Conservation (phyloP, 2,797 vertebrate genomes). For the Tragopan temminckii region DNA sequence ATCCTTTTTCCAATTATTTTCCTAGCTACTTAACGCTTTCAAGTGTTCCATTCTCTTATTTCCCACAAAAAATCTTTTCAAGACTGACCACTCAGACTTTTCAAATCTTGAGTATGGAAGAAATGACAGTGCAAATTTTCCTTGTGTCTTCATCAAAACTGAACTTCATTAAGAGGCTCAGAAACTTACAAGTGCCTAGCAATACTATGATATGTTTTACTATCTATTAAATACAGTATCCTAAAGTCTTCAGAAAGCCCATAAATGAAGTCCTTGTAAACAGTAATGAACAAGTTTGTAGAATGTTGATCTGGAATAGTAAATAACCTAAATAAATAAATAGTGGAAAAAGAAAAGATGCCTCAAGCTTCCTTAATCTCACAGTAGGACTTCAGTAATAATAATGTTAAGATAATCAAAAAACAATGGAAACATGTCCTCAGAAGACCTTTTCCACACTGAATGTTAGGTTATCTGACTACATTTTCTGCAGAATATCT, state of each 20-base stretch:
- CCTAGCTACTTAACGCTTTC: not conserved
- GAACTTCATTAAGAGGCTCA: not conserved
- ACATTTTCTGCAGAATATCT: not conserved
- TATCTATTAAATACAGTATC: not conserved
- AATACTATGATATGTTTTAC: not conserved
- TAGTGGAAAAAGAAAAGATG: not conserved
- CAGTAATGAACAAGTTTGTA: not conserved
- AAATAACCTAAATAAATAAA: not conserved
- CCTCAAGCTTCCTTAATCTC: not conserved
- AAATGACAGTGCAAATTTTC: not conserved
- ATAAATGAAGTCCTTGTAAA: not conserved
- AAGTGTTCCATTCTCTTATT: not conserved
- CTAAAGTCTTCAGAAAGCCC: not conserved
- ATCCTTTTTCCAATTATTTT: not conserved
- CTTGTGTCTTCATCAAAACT: not conserved
- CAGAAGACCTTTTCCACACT: not conserved
- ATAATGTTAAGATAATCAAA: not conserved
- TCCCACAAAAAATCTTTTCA: not conserved
- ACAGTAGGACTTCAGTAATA: accelerated
- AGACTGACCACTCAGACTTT: not conserved
- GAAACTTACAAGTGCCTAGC: not conserved
- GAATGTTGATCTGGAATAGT: not conserved
- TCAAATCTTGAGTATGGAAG: not conserved
- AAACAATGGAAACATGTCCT: not conserved
- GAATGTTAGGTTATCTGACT: not conserved